Conservation (phyloP, 2,113 vertebrate genomes). For the Cyrtonyx montezumae region DNA sequence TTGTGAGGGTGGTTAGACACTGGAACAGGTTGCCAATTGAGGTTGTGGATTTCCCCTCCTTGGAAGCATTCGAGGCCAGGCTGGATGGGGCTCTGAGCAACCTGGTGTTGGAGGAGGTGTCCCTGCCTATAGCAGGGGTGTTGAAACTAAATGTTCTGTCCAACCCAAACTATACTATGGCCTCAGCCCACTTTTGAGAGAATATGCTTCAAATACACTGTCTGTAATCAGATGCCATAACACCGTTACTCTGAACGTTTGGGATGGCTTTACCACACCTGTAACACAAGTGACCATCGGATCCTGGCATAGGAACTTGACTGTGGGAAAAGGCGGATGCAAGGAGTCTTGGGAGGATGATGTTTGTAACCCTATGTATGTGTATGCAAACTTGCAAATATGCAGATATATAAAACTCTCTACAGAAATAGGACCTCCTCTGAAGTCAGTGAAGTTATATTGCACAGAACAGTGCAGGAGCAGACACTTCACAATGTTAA, state of each 20-base stretch:
- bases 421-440: not conserved
- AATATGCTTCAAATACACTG: not conserved
- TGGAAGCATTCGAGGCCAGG: no score
- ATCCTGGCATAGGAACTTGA: not conserved
- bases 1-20: no score
- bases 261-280: not conserved
- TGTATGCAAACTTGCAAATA: fast-evolving
- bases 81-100: no score
- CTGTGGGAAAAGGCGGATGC: not conserved
- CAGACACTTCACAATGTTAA: not conserved
- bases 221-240: not conserved
- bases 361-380: fast-evolving
- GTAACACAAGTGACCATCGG: not conserved
- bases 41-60: no score
- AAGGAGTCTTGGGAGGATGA: not conserved
- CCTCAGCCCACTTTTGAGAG: not conserved
- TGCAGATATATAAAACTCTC: fast-evolving
- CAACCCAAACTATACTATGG: no score
- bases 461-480: not conserved
- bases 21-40: no score
- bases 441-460: not conserved
- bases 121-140: no score
- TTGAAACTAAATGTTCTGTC: no score
- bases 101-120: no score
- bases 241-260: fast-evolving